Evolutionary conservation across 2,888 invertebrate species (phyloP).

Genomic region (Epirrhoe tristata): DNA sequence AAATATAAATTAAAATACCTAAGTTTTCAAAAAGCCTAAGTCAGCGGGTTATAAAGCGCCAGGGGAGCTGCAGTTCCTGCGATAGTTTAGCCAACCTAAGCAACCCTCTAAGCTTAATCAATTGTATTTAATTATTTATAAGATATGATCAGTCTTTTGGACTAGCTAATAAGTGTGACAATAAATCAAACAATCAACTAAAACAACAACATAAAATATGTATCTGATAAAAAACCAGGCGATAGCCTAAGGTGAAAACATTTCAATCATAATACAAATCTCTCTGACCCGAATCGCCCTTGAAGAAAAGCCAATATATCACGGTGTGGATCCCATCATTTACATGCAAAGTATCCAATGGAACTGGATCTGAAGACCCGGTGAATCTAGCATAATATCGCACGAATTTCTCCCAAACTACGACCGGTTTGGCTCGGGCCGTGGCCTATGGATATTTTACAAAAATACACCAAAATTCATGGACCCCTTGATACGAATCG

Average conservation of each 20-base stretch:
- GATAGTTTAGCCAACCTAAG: background rate
- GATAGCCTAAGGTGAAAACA: background rate
- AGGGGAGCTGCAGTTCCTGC: too few relatives aligned
- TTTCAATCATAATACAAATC: conserved; percentile 16
- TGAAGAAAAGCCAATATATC: conserved; percentile 41
- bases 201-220: background rate
- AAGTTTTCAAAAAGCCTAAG: too few relatives aligned
- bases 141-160: background rate
- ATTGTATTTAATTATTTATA: background rate
- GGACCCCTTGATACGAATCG: conserved; percentile 38
- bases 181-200: background rate
- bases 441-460: conserved; percentile 59
- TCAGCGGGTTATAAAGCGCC: too few relatives aligned
- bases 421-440: conserved; percentile 57
- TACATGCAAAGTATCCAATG: conserved; percentile 51
- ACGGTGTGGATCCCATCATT: conserved; percentile 45
- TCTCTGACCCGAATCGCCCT: conserved; percentile 34
- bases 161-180: too few relatives aligned
- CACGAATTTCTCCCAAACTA: conserved; percentile 59
- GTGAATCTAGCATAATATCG: conserved; percentile 50
- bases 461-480: conserved; percentile 45
- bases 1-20: too few relatives aligned
- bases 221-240: background rate
- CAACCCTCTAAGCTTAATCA: background rate
- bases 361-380: conserved; percentile 44